Evolutionary conservation across 2,797 vertebrate species (phyloP).

Genomic region (Phrynocephalus guinanensis): DNA sequence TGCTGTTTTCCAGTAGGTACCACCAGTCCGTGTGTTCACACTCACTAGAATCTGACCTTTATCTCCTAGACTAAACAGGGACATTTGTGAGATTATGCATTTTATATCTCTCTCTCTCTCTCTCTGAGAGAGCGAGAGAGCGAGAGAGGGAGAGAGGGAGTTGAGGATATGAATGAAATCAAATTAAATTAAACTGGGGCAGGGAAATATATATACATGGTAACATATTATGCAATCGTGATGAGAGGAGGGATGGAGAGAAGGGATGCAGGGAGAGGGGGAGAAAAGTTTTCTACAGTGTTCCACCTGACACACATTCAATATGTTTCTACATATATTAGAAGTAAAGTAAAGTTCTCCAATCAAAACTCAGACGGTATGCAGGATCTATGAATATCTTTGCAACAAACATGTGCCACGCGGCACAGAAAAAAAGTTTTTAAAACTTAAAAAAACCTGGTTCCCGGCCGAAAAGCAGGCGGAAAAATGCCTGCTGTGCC

Average conservation of each 20-base stretch:
- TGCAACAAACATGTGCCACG: slow-evolving; percentile 1
- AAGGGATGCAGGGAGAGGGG: background rate
- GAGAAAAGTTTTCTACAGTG: background rate
- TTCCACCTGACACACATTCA: background rate
- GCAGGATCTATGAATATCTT: background rate
- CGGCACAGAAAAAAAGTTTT: no score
- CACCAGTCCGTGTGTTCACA: no score
- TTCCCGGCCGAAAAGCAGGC: no score
- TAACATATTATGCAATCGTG: no score
- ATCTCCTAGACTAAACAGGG: background rate
- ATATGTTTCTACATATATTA: background rate
- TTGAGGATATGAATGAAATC: no score
- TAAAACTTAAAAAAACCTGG: no score
- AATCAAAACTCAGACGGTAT: background rate
- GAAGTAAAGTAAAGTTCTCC: background rate
- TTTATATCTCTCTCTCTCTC: no score
- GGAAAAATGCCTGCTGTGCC: no score
- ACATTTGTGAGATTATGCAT: no score
- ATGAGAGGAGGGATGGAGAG: no score
- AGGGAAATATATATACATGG: background rate
- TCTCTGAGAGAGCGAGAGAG: no score
- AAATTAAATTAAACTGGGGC: background rate
- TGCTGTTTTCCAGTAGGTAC: background rate
- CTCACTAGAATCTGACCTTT: background rate
- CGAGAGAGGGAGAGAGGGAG: no score